These are phyloP conservation scores for Lemur catta DNA, from an alignment of 2,797 vertebrate genomes.

Conservation along the genomic window DNA sequence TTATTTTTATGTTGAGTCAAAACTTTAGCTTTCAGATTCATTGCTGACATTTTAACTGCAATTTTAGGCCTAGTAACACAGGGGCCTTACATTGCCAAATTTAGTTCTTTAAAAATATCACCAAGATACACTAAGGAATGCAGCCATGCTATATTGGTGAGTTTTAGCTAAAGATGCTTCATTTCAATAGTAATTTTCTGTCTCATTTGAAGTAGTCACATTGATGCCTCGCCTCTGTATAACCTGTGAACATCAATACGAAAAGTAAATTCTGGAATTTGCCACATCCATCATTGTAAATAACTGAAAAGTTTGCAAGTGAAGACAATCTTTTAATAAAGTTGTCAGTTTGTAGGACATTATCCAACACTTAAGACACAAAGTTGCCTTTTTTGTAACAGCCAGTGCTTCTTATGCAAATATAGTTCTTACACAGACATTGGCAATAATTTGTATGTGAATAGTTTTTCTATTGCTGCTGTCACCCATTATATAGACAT, in stretches of 20 bases:
- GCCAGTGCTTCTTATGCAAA: not conserved
- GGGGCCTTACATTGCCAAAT: not conserved
- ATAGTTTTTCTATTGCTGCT: not conserved
- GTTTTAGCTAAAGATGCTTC: not conserved
- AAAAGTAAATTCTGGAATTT: not conserved
- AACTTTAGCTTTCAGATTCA: conserved; percentile 32
- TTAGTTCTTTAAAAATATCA: conserved; percentile 55
- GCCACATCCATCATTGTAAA: not conserved
- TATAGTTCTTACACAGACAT: not conserved
- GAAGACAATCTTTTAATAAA: conserved; percentile 18
- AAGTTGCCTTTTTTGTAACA: not conserved
- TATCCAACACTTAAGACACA: not conserved
- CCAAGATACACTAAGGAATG: not conserved
- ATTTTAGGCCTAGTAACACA: not conserved
- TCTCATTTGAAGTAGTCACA: not conserved
- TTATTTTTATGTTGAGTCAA: not conserved
- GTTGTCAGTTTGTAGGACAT: not conserved
- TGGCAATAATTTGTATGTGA: not conserved
- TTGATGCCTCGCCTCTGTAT: not conserved
- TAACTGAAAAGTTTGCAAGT: not conserved
- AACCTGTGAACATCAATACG: not conserved
- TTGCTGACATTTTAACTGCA: conserved; percentile 33
- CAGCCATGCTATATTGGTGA: not conserved
- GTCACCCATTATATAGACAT: not conserved
- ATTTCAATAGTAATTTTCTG: not conserved